phyloP scores from a whole-genome alignment of 2,797 vertebrate species.

The Eulemur mongoz region DNA sequence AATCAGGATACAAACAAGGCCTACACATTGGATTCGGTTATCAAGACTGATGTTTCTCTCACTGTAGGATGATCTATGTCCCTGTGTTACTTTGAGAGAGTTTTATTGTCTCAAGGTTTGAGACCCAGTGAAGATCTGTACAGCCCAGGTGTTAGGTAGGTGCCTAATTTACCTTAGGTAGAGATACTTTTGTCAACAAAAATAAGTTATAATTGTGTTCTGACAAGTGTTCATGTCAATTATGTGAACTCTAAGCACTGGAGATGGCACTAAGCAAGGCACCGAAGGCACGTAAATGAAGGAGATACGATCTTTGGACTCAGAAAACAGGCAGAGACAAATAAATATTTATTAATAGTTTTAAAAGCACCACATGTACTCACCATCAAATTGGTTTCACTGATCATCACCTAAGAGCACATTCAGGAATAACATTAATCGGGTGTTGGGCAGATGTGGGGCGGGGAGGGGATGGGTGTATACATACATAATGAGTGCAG shows the following conservation, averaged over 20 bases:
- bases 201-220: not conserved
- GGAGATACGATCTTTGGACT: not conserved
- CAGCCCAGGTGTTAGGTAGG: not conserved
- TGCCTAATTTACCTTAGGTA: not conserved
- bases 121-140: not conserved
- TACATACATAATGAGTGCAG: too few species aligned
- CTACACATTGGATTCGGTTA: not conserved
- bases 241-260: not conserved
- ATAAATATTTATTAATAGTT: not conserved
- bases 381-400: too few species aligned
- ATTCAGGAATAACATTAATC: too few species aligned
- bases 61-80: not conserved
- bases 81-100: not conserved
- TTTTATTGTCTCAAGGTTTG: not conserved
- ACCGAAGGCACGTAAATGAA: not conserved
- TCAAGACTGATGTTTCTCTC: not conserved
- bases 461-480: too few species aligned
- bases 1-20: not conserved
- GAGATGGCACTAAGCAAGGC: not conserved
- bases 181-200: not conserved
- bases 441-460: too few species aligned
- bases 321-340: not conserved
- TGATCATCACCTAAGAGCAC: too few species aligned
- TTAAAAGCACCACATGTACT: not conserved
- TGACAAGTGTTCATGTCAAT: not conserved